A percentile compares a stretch with the other conserved stretches of the same genome.
phyloP scores from a whole-genome alignment of 53 echinoderm and acorn worm species.

The Holothuria scabra region DNA sequence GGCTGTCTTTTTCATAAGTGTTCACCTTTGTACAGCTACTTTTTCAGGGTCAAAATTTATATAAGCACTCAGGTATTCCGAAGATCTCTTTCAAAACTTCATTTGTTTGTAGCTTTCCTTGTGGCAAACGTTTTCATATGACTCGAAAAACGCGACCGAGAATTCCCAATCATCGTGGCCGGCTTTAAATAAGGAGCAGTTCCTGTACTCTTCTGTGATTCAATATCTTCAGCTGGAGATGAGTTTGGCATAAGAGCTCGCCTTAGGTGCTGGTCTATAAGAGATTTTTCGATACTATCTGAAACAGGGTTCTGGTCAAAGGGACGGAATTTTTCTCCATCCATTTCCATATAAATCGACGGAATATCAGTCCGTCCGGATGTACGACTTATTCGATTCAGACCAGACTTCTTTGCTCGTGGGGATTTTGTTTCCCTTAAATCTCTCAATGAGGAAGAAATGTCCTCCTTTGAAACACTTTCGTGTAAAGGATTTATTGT shows the following conservation, averaged over 20 bases:
- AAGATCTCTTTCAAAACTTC: too few species aligned
- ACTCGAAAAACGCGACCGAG: background rate
- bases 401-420: background rate
- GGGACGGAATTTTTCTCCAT: too few species aligned
- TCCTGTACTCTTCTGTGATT: too few species aligned
- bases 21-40: too few species aligned
- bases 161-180: too few species aligned
- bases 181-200: too few species aligned
- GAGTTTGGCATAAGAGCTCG: constrained; percentile 4
- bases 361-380: background rate
- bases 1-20: too few species aligned
- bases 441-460: background rate
- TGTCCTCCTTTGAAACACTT: background rate
- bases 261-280: constrained; percentile 4
- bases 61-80: too few species aligned
- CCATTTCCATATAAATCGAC: constrained; percentile 13
- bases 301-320: background rate
- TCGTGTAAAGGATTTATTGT: constrained; percentile 18
- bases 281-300: background rate
- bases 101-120: background rate
- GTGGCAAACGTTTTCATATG: constrained; percentile 38
- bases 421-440: background rate
- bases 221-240: too few species aligned
- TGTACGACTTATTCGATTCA: constrained; percentile 6
- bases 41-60: too few species aligned